Evolutionary conservation across 2,888 invertebrate species (phyloP), one percentile per base, ranked within the genome.

Genomic region (Bombylius discolor): DNA sequence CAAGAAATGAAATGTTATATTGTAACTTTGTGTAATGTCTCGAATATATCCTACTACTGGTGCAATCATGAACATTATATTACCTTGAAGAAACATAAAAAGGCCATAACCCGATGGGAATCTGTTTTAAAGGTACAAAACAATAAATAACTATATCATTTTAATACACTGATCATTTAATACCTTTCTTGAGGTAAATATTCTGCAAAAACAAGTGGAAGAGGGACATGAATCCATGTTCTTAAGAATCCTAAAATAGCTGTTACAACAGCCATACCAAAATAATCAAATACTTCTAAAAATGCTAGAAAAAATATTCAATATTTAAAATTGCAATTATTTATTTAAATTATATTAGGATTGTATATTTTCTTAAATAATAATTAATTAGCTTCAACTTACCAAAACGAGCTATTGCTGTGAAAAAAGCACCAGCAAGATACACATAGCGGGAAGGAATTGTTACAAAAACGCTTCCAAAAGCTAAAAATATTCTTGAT

Each of bases 71-170:
- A 86, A 78, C 69, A 82, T 82, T 6, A 83, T 76, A 34, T 81
- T 73, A 2, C 87, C 88, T 59, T 82, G 83, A 57, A 87, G 80
- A 33, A 87, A 79, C 68, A 86, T 85, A 64, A 81, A 86, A 47
- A 88, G 70, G 0, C 87, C 84, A 64, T 86, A 79, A 0, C 87
- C 87, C 1, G 84, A 83, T 8, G 86, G 81, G 64, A 86, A 87
- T 63, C 83, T 73, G 33, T 9, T 36, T 36, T 8, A 36, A 36
- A 36, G 1, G 36, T 36, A 8, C 36, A 36, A 8, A 8, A 36
- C 6, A 36, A 36, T 8, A 36, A 36, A 4, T 36, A 36, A 36
- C 9, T 36, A 36, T 8, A 49, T 13, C 5, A 49, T 2, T 36
- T 36, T 36, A 8, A 8, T 36, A 36, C 36, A 9, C 3, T 23